Conservation (phyloP, 37 sponge, comb jelly and placozoan genomes). For the Ianthella basta region DNA sequence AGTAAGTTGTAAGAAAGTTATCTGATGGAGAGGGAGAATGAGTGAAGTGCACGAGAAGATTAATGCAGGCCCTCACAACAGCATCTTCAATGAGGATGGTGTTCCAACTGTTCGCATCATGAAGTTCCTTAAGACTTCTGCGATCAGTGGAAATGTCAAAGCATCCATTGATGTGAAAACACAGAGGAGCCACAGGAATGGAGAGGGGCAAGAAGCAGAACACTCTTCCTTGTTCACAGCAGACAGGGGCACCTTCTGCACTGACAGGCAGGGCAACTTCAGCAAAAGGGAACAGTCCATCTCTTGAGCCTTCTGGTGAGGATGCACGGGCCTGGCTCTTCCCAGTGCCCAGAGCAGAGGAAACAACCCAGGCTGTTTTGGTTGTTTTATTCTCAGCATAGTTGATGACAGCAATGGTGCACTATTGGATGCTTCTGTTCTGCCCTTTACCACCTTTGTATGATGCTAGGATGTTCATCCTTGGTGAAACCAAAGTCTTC, state of each 20-base stretch:
- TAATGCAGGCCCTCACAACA: conserved; percentile 39
- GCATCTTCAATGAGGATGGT: conserved; percentile 37
- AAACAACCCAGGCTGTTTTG: conserved; percentile 32
- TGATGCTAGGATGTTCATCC: no score
- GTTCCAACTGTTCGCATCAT: conserved; percentile 56
- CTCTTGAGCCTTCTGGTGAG: neutral
- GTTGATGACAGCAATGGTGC: no score
- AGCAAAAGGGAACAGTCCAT: conserved; percentile 44
- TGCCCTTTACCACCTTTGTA: no score
- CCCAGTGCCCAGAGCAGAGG: conserved; percentile 32
- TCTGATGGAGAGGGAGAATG: neutral
- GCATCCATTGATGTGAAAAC: conserved; percentile 61
- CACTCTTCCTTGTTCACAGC: neutral
- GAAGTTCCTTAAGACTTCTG: conserved; percentile 25
- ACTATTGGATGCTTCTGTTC: no score
- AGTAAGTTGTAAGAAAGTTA: neutral
- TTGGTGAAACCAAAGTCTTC: neutral
- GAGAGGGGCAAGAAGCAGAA: conserved; percentile 75
- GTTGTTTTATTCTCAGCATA: no score
- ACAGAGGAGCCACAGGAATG: conserved; percentile 26
- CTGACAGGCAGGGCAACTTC: conserved; percentile 44
- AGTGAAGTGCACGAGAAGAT: conserved; percentile 34
- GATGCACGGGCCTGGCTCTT: neutral
- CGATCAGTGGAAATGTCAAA: conserved; percentile 67
- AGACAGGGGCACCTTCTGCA: neutral